These are phyloP conservation scores for Seriola aureovittata DNA, from an alignment of 2,113 vertebrate genomes.

Conservation along the genomic window DNA sequence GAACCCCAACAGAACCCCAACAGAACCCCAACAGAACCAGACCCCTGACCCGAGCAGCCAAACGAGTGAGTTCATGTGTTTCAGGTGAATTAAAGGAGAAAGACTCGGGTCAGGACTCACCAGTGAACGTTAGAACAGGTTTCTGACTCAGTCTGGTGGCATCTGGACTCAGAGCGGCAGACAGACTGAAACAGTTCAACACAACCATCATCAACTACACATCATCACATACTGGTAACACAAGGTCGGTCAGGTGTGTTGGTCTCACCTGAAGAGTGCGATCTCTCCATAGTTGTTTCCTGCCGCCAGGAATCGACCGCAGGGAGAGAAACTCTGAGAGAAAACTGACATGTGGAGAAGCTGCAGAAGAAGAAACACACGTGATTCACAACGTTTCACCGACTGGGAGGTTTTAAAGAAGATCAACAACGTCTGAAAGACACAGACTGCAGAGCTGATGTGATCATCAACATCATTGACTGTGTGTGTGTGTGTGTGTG, in stretches of 20 bases:
- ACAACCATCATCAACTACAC: not conserved
- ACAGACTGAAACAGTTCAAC: conserved; percentile 80
- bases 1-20: too few species aligned
- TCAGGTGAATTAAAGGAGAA: too few species aligned
- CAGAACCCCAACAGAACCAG: too few species aligned
- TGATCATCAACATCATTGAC: too few species aligned
- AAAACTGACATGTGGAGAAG: conserved; percentile 92
- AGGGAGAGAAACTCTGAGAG: conserved; percentile 92
- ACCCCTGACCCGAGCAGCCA: too few species aligned
- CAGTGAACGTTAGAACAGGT: conserved; percentile 87
- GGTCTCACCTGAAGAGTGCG: conserved; percentile 89
- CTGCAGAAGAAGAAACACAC: conserved; percentile 56
- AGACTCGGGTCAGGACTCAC: conserved; percentile 69
- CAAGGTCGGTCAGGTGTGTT: not conserved
- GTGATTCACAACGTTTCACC: too few species aligned
- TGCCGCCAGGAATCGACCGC: conserved; percentile 89
- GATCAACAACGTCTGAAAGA: too few species aligned
- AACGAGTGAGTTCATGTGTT: too few species aligned
- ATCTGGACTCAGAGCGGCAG: conserved; percentile 90
- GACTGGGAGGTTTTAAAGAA: too few species aligned
- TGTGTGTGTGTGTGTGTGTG: too few species aligned
- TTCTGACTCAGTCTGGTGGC: conserved; percentile 87
- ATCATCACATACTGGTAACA: not conserved
- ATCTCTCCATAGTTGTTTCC: conserved; percentile 93
- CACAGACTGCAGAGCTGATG: too few species aligned